Percentiles rank a stretch among this genome's conserved stretches.
Conservation (phyloP, 1,140 invertebrate species). For the Ips typographus region DNA sequence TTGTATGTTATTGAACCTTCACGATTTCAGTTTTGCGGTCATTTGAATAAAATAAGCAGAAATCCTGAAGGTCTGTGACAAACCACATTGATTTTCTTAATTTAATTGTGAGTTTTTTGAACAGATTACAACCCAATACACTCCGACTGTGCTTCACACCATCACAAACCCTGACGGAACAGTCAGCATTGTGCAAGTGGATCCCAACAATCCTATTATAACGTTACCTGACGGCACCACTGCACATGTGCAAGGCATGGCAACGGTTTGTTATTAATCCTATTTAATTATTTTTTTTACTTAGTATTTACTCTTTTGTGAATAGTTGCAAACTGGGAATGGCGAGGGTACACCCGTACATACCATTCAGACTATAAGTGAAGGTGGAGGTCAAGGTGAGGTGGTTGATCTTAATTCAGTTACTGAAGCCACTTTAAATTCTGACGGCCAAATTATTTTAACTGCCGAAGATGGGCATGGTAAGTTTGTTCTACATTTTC, state of each 20-base stretch:
- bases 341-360: constrained; percentile 73
- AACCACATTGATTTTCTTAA: not conserved
- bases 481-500: constrained; percentile 49
- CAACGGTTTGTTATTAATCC: constrained; percentile 65
- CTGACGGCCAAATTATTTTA: constrained; percentile 92
- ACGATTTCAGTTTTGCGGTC: not conserved
- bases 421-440: constrained; percentile 81
- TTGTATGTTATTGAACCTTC: constrained; percentile 4
- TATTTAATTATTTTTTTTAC: constrained; percentile 5
- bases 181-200: constrained; percentile 94
- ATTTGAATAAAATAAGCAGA: not conserved
- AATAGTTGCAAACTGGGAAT: constrained; percentile 74
- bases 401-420: constrained; percentile 86
- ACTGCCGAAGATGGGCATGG: constrained; percentile 92
- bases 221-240: constrained; percentile 94
- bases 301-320: constrained; percentile 8
- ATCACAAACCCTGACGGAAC: constrained; percentile 96
- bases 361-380: constrained; percentile 75
- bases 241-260: constrained; percentile 88
- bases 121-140: constrained; percentile 73
- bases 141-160: constrained; percentile 90
- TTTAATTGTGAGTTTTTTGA: constrained; percentile 35
- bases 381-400: constrained; percentile 65
- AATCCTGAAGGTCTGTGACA: not conserved
- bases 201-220: constrained; percentile 92